Evolutionary conservation across 2,888 invertebrate species (phyloP).

Genomic region (Venustoraphidia nigricollis): DNA sequence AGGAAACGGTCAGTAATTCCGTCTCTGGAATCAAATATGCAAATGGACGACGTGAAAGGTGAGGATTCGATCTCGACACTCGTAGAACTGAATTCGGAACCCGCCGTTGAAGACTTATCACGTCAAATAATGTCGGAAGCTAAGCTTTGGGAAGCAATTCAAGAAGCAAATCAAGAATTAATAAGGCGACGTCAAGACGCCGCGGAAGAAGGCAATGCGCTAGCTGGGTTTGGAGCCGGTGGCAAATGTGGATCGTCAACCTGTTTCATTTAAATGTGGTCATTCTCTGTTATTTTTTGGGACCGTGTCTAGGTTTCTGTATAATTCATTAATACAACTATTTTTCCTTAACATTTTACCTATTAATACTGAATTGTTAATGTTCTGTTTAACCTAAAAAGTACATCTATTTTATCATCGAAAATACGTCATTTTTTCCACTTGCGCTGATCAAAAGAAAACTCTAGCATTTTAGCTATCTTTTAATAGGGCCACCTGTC

Average conservation of each 20-base stretch:
- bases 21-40: constrained; percentile 15
- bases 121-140: constrained; percentile 68
- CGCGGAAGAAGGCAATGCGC: constrained; percentile 17
- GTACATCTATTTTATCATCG: no score
- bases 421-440: no score
- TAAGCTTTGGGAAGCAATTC: constrained; percentile 63
- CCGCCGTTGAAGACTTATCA: constrained; percentile 57
- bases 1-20: constrained; percentile 42
- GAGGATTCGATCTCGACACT: constrained; percentile 50
- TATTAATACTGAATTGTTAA: background rate
- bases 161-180: constrained; percentile 58
- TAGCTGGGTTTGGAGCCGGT: constrained; percentile 13
- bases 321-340: background rate
- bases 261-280: constrained; percentile 15
- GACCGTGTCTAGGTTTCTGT: background rate
- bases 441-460: no score
- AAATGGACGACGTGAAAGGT: constrained; percentile 14
- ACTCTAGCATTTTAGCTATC: no score
- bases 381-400: no score
- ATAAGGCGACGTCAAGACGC: constrained; percentile 42
- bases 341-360: background rate
- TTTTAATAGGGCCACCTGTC: no score
- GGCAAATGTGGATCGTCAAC: constrained; percentile 26
- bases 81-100: constrained; percentile 50
- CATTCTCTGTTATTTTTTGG: background rate